Conservation (phyloP, 2,113 vertebrate genomes). For the zebrafish (Danio rerio) region GRCz12tu NC_133189.1:16698501-16699000, state of each 20-base stretch:
- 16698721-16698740: constrained; percentile 1
- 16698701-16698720: constrained; percentile 20
- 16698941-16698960: too few relatives aligned
- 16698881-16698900: background rate
- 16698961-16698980: too few relatives aligned
- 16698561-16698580: constrained; percentile 45
- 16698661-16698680: background rate
- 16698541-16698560: constrained; percentile 14
- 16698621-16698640: constrained; percentile 39
- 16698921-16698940: background rate
- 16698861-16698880: background rate
- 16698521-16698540: background rate
- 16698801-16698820: background rate
- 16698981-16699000: too few relatives aligned
- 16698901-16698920: background rate
- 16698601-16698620: constrained; percentile 32
- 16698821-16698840: background rate
- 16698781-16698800: background rate
- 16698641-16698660: constrained; percentile 21
- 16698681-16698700: constrained; percentile 22
- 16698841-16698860: background rate
- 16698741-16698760: background rate
- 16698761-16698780: background rate
- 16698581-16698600: constrained; percentile 52
- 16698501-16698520: background rate